These are phyloP conservation scores for Caenorhabditis panamensis DNA, from an alignment of 2,888 invertebrate species.

Conservation along the genomic window DNA sequence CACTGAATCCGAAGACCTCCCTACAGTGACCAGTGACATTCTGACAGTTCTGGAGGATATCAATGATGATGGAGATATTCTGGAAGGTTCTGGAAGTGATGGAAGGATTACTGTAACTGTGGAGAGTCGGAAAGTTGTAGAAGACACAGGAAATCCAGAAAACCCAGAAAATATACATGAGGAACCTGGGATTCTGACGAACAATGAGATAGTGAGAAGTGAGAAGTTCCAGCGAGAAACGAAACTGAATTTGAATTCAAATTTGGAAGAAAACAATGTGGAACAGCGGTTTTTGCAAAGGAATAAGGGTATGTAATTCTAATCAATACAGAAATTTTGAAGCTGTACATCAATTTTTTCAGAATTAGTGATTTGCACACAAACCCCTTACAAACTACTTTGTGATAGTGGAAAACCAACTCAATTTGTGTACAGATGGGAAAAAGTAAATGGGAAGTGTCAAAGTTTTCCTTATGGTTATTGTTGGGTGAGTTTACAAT, in stretches of 20 bases:
- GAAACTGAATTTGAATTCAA: conserved; percentile 23
- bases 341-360: not conserved
- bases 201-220: not conserved
- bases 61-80: conserved; percentile 12
- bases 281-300: conserved; percentile 40
- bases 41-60: conserved; percentile 22
- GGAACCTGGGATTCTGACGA: no score
- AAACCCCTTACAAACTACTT: conserved; percentile 47
- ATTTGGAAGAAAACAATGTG: conserved; percentile 41
- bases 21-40: conserved; percentile 46
- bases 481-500: conserved; percentile 56
- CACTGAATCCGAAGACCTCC: conserved; percentile 1
- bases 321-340: not conserved
- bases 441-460: conserved; percentile 62
- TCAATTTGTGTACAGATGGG: conserved; percentile 70
- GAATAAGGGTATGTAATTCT: conserved; percentile 16
- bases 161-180: no score
- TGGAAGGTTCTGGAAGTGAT: not conserved
- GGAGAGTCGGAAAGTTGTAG: not conserved
- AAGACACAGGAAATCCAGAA: no score
- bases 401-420: conserved; percentile 56
- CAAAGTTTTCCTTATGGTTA: conserved; percentile 67
- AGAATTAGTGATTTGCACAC: conserved; percentile 47
- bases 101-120: not conserved
- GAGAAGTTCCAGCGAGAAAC: conserved; percentile 32